Evolutionary conservation across 2,797 vertebrate genomes (phyloP).

Genomic region (Antennarius maculatus): DNA sequence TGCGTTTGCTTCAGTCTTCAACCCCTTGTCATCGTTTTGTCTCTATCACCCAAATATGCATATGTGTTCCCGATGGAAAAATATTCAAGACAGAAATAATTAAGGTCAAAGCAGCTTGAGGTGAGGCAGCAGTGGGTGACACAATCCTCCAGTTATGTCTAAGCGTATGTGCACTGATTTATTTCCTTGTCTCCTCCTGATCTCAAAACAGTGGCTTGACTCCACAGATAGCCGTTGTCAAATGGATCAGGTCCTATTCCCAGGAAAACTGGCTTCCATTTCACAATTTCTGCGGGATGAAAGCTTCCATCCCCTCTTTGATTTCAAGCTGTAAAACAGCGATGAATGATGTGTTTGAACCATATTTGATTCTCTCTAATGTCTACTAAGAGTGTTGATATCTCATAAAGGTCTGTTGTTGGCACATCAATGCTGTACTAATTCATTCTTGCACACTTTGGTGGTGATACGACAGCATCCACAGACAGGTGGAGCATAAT

Average conservation of each 20-base stretch:
- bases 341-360: slow-evolving; percentile 58
- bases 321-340: slow-evolving; percentile 52
- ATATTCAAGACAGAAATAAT: slow-evolving; percentile 82
- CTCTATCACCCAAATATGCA: slow-evolving; percentile 40
- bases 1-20: neutral
- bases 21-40: neutral
- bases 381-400: slow-evolving; percentile 35
- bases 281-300: slow-evolving; percentile 64
- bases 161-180: slow-evolving; percentile 32
- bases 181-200: slow-evolving; percentile 39
- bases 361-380: slow-evolving; percentile 47
- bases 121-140: slow-evolving; percentile 53
- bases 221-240: slow-evolving; percentile 59
- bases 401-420: slow-evolving; percentile 40
- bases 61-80: slow-evolving; percentile 66
- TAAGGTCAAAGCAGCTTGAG: slow-evolving; percentile 81
- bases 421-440: slow-evolving; percentile 25
- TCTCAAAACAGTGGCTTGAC: slow-evolving; percentile 63
- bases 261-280: slow-evolving; percentile 58
- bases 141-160: slow-evolving; percentile 43
- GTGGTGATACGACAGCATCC: slow-evolving; percentile 14
- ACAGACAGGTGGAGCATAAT: neutral
- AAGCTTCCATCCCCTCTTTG: slow-evolving; percentile 56
- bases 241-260: slow-evolving; percentile 55
- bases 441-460: slow-evolving; percentile 29